Conservation (phyloP, 2,113 vertebrate species). For the Pygoscelis adeliae region DNA sequence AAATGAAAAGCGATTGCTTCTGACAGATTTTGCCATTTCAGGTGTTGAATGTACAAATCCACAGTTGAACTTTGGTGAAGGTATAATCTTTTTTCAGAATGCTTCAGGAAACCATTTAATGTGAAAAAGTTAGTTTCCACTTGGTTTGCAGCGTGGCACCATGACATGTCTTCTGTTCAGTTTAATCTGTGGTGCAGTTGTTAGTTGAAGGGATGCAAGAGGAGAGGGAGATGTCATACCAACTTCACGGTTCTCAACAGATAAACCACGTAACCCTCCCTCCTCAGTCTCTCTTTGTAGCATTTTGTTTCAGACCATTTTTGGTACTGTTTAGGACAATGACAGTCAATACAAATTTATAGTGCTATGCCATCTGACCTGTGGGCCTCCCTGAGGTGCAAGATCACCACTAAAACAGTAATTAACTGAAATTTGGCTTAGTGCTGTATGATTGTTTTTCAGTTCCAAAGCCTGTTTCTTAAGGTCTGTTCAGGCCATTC, state of each 20-base stretch:
- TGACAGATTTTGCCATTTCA: conserved; percentile 37
- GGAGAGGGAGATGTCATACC: not conserved
- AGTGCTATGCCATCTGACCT: not conserved
- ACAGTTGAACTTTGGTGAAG: conserved; percentile 11
- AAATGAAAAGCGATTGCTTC: conserved; percentile 22
- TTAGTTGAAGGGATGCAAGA: not conserved
- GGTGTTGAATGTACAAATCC: conserved; percentile 31
- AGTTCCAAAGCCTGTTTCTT: not conserved
- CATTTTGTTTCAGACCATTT: not conserved
- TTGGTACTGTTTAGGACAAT: not conserved
- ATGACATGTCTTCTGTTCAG: not conserved
- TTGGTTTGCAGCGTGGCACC: not conserved
- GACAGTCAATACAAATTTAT: not conserved
- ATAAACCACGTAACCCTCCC: not conserved
- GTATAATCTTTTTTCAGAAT: not conserved
- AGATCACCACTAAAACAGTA: not conserved
- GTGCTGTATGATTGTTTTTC: not conserved
- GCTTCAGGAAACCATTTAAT: not conserved
- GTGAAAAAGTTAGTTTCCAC: conserved; percentile 1
- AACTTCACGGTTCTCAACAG: not conserved
- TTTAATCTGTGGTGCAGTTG: not conserved
- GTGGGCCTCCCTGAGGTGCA: not conserved
- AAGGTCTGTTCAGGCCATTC: not conserved
- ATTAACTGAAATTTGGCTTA: not conserved
- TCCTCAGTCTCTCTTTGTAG: not conserved